Conservation (phyloP, 2,888 invertebrate genomes). For the Arrhopalites spinosus region DNA sequence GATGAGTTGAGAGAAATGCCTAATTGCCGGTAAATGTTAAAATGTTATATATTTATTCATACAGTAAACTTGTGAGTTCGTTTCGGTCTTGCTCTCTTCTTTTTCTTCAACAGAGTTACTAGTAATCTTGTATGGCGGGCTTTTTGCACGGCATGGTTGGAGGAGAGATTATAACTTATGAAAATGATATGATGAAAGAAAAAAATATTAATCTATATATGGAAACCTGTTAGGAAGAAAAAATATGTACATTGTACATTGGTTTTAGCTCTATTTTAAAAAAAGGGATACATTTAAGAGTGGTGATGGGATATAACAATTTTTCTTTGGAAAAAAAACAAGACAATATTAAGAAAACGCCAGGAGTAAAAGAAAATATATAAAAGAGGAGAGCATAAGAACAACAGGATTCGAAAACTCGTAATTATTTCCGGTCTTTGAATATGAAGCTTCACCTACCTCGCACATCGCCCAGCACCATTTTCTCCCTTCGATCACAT, state of each 20-base stretch:
- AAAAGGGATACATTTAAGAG: too few species aligned
- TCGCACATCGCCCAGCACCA: slow-evolving; percentile 24
- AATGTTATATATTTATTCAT: background rate
- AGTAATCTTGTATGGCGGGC: background rate
- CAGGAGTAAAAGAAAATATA: background rate
- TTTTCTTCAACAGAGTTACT: too few species aligned
- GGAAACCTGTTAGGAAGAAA: background rate
- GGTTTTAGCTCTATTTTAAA: too few species aligned
- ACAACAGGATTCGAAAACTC: slow-evolving; percentile 34
- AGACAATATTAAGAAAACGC: slow-evolving; percentile 6
- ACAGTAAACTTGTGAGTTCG: background rate
- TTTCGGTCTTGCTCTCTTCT: background rate
- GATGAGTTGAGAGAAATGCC: background rate
- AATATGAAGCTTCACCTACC: slow-evolving; percentile 37
- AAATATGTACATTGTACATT: too few species aligned
- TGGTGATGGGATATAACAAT: slow-evolving; percentile 11
- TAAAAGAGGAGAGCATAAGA: slow-evolving; percentile 18
- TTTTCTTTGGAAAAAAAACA: slow-evolving; percentile 2
- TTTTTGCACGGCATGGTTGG: background rate
- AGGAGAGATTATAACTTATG: background rate
- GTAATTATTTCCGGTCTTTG: slow-evolving; percentile 50
- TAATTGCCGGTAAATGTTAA: background rate
- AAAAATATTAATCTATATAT: background rate
- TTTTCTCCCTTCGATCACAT: too few species aligned
- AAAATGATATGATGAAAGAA: background rate